Evolutionary conservation across 2,797 vertebrate genomes (phyloP), one percentile per base, ranked within the genome.

Genomic region (Myoxocephalus aenaeus): DNA sequence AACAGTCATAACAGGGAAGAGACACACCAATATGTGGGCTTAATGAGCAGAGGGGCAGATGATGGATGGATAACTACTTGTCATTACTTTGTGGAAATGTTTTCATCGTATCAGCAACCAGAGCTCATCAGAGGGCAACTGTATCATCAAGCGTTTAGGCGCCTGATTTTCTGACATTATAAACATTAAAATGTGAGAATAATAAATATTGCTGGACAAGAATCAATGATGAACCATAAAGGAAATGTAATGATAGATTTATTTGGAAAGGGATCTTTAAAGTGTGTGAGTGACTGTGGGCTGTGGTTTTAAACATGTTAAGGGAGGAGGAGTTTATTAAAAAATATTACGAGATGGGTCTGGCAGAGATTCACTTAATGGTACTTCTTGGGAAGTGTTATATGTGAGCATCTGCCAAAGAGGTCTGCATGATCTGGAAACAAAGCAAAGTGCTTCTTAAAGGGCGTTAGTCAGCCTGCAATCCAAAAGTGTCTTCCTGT

Each of bases 341-440:
- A 77, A 10, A 61, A 79, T n/a, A 70, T 80, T 65, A 76, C 10
- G 7, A 70, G 75, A 77, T n/a, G 29, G 68, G 42, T 70, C 57
- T 81, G 83, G 85, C 67, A 64, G 25, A 70, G 67, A 71, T 63
- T 75, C n/a, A 73, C 17, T 70, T 17, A 57, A 72, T 74, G 20
- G 51, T 13, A 62, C 59, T 54, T 80, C 64, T 38, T 70, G 34
- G 63, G n/a, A 81, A 50, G 58, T 34, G 63, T 56, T 27, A 61
- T 73, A 44, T 81, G 64, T 81, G 70, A 75, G 67, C 5, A 27
- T 65, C 69, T 83, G 70, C 73, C 80, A 85, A 81, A 46, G 63
- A 75, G 50, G 61, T 79, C 54, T 27, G 29, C 51, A 59, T 73
- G 80, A 80, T 59, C 76, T 77, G 65, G 64, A 81, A 70, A 76